Conservation (phyloP, 1,140 invertebrate genomes). For the Penaeus vannamei region DNA sequence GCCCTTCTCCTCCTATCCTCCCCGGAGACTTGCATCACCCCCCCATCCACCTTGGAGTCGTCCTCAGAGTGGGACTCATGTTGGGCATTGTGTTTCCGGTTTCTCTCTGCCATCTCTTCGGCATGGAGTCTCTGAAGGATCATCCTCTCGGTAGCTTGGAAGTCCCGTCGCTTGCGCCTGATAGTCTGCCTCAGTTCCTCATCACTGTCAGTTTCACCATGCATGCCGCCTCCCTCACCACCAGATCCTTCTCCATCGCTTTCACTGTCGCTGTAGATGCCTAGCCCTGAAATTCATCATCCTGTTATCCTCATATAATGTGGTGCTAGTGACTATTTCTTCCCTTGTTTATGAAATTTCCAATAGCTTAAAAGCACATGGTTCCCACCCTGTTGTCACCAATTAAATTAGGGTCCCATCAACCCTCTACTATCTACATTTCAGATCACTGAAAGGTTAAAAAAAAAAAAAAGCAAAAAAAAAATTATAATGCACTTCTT, state of each 20-base stretch:
- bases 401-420: too few relatives aligned
- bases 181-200: conserved; percentile 74
- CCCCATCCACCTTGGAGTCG: background rate
- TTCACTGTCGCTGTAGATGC: conserved; percentile 75
- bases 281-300: conserved; percentile 71
- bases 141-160: conserved; percentile 75
- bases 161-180: conserved; percentile 74
- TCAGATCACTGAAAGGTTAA: too few relatives aligned
- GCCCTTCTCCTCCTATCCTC: conserved; percentile 25
- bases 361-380: too few relatives aligned
- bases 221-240: conserved; percentile 71
- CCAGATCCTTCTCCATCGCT: conserved; percentile 72
- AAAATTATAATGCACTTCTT: too few relatives aligned
- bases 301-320: conserved; percentile 2
- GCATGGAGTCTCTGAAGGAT: conserved; percentile 74
- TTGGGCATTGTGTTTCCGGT: conserved; percentile 41
- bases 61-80: conserved; percentile 48
- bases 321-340: too few relatives aligned
- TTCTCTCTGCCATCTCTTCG: conserved; percentile 72
- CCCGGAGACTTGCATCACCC: background rate
- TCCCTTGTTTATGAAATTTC: too few relatives aligned
- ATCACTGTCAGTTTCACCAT: conserved; percentile 70
- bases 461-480: too few relatives aligned
- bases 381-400: too few relatives aligned
- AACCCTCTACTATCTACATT: too few relatives aligned